Evolutionary conservation across 2,797 vertebrate genomes (phyloP).

Genomic region (Tarsius wallacei): DNA sequence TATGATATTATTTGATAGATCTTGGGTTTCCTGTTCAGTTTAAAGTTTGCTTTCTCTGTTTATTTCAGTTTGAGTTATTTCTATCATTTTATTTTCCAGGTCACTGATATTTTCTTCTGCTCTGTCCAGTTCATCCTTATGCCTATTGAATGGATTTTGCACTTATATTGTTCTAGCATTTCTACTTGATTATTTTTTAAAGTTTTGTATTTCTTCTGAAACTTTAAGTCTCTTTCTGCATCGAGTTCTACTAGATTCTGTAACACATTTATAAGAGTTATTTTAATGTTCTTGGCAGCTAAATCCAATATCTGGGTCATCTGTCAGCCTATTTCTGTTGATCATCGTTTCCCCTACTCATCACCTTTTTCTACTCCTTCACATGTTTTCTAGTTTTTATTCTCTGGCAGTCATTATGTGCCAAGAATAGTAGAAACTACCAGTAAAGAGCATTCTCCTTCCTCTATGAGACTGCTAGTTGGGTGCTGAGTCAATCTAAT

Average conservation of each 20-base stretch:
- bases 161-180: not conserved
- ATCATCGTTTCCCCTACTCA: constrained; percentile 7
- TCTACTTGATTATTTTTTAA: not conserved
- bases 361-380: constrained; percentile 14
- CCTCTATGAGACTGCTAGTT: not conserved
- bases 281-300: constrained; percentile 51
- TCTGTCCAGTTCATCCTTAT: not conserved
- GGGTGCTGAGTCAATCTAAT: not conserved
- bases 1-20: not conserved
- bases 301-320: constrained; percentile 50
- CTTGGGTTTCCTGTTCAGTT: not conserved
- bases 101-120: constrained; percentile 34
- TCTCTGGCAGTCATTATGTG: constrained; percentile 46
- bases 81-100: not conserved
- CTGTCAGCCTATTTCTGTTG: not conserved
- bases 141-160: not conserved
- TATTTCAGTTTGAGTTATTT: constrained; percentile 19
- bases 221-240: not conserved
- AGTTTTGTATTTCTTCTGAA: constrained; percentile 32
- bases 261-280: not conserved
- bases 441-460: not conserved
- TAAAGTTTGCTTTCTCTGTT: not conserved
- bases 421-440: constrained; percentile 11
- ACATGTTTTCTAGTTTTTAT: constrained; percentile 38
- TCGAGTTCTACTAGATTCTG: constrained; percentile 26